phyloP scores from a whole-genome alignment of 1,140 invertebrate species.

The Tetragnatha versicolor region DNA sequence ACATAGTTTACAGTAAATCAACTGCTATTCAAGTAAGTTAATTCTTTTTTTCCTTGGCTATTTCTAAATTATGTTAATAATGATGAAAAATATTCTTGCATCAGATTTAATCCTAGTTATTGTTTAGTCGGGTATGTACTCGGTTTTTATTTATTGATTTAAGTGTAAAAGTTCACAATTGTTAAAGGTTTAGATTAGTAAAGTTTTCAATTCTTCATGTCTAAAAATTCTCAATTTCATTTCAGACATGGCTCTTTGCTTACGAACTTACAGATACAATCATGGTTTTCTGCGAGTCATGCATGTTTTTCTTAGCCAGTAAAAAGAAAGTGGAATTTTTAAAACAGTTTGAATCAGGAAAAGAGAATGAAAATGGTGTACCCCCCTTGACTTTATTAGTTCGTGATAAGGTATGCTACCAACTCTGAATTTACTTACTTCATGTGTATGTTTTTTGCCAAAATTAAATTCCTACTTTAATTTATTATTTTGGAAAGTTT shows the following conservation, averaged over 20 bases:
- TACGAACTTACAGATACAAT: conserved; percentile 97
- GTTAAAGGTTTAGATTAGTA: no score
- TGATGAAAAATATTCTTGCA: no score
- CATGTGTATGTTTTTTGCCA: background rate
- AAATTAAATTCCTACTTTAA: no score
- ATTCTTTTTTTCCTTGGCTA: no score
- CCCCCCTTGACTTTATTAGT: conserved; percentile 87
- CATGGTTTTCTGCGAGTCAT: conserved; percentile 85
- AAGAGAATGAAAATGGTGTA: conserved; percentile 79
- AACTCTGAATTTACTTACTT: background rate
- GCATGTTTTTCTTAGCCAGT: conserved; percentile 89
- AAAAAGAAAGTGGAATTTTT: conserved; percentile 99
- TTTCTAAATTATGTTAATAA: no score
- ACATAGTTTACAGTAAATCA: conserved; percentile 95
- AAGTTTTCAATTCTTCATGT: no score
- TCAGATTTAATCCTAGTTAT: no score
- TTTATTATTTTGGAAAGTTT: no score
- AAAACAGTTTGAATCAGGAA: conserved; percentile 86
- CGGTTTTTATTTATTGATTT: no score
- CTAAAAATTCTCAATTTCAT: conserved; percentile 58
- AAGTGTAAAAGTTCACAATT: no score
- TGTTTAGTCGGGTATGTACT: no score
- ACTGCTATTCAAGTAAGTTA: conserved; percentile 82
- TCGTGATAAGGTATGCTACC: conserved; percentile 82
- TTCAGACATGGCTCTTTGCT: conserved; percentile 94